Conservation (phyloP, 2,113 vertebrate genomes). For the Crotalus tigris region DNA sequence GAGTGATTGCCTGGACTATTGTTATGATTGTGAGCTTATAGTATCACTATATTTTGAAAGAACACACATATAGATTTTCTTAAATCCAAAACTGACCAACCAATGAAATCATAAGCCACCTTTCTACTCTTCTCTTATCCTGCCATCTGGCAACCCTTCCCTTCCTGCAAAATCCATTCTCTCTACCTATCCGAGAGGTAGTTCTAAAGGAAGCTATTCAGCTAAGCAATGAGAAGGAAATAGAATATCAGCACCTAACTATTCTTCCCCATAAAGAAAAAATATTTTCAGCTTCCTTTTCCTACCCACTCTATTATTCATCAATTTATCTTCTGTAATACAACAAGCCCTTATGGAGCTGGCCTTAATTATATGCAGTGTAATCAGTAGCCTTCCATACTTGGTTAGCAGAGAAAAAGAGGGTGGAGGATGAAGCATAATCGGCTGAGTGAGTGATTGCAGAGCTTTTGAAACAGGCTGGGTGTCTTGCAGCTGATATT, state of each 20-base stretch:
- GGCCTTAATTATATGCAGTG: background rate
- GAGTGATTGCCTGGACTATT: background rate
- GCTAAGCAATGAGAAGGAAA: background rate
- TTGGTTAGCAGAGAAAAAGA: background rate
- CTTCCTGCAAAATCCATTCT: background rate
- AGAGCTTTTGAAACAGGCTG: background rate
- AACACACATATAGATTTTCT: background rate
- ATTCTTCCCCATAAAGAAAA: background rate
- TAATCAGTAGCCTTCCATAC: background rate
- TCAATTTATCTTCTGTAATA: background rate
- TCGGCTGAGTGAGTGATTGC: background rate
- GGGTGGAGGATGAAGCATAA: background rate
- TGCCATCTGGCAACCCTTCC: background rate
- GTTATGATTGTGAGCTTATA: background rate
- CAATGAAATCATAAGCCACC: background rate
- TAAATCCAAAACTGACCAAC: background rate
- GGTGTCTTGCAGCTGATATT: background rate
- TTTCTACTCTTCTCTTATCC: background rate
- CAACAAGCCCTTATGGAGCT: background rate
- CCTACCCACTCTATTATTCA: background rate
- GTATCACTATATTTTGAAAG: background rate
- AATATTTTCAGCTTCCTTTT: background rate
- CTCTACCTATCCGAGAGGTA: background rate
- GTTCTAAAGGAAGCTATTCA: background rate
- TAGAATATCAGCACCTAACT: background rate